Base-by-base conservation (phyloP, 2,797 vertebrate species). In the Molothrus ater region DNA sequence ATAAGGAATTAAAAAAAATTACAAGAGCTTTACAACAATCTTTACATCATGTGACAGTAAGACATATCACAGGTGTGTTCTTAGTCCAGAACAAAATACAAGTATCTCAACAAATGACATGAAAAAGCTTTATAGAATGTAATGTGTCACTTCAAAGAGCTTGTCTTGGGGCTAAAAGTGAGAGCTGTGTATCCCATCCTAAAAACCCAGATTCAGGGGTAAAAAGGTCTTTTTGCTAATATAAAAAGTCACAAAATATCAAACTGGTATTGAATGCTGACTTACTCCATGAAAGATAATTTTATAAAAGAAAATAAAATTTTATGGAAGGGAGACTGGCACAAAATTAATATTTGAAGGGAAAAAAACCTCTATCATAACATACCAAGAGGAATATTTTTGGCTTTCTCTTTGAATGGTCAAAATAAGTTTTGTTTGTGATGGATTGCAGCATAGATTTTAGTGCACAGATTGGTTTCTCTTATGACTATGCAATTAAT, bases 401-500 rank as follows among this genome's bases (percentile, higher is more conserved):
- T 80, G 19, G 16, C 11, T 51, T 63, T 38, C 4, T 79, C 4
- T 47, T 66, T 60, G 24, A 79, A 92, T 48, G 21, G 38, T 31
- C 36, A 57, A 38, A 53, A 34, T 47, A 47, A 53, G 3, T 53
- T 63, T 64, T 40, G 10, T 32, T 81, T 85, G 51, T 80, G 60
- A 60, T 47, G 21, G 17, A 73, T 85, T 71, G n/a, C 8, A 5
- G 17, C 29, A 66, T 12, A 68, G 14, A 48, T 51, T 68, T 89
- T 70, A 79, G 47, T 73, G 66, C 40, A 59, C 66, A 81, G 80
- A 60, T 72, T 82, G 75, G 10, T 71, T 93, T 86, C 25, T 86
- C 61, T 68, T 68, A 80, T n/a, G 31, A 31, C 31, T 86, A 7
- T 73, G 53, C 18, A 66, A 66, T 86, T 95, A 86, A 86, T 90